A percentile compares a stretch with the other conserved stretches of the same genome.
These are phyloP conservation scores for Cryptotis parvus DNA, from an alignment of 2,113 vertebrate species.

Conservation along the genomic window DNA sequence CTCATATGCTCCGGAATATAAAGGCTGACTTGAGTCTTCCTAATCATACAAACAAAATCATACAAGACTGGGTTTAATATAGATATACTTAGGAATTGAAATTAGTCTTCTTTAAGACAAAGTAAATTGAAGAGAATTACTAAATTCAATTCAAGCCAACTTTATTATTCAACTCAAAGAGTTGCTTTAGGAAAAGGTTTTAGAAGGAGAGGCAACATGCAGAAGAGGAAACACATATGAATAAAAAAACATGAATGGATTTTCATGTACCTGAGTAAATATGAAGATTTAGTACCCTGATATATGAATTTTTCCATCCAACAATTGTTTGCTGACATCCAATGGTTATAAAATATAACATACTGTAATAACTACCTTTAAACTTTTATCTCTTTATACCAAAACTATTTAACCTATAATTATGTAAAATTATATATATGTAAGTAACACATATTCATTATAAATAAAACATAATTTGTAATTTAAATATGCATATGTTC, in stretches of 20 bases:
- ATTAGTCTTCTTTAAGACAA: slow-evolving; percentile 2
- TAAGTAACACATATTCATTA: background rate
- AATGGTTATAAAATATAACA: background rate
- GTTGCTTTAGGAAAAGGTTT: background rate
- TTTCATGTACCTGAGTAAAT: background rate
- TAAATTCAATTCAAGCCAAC: background rate
- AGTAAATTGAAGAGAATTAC: background rate
- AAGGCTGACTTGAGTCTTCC: background rate
- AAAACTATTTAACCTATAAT: background rate
- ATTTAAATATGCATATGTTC: background rate
- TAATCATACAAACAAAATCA: background rate
- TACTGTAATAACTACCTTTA: background rate
- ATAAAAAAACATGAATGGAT: background rate
- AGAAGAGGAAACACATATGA: background rate
- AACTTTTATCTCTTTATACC: background rate
- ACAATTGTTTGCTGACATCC: slow-evolving; percentile 49
- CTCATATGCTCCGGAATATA: background rate
- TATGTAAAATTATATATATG: background rate
- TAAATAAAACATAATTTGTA: slow-evolving; percentile 35
- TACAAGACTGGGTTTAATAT: background rate
- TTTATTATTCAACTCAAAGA: too few species aligned
- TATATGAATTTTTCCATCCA: slow-evolving; percentile 16
- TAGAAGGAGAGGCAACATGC: background rate
- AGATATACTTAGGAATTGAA: background rate
- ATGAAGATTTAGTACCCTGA: background rate